These are phyloP conservation scores for Protula sp. DNA, from an alignment of 2,888 invertebrate species.

Conservation along the genomic window DNA sequence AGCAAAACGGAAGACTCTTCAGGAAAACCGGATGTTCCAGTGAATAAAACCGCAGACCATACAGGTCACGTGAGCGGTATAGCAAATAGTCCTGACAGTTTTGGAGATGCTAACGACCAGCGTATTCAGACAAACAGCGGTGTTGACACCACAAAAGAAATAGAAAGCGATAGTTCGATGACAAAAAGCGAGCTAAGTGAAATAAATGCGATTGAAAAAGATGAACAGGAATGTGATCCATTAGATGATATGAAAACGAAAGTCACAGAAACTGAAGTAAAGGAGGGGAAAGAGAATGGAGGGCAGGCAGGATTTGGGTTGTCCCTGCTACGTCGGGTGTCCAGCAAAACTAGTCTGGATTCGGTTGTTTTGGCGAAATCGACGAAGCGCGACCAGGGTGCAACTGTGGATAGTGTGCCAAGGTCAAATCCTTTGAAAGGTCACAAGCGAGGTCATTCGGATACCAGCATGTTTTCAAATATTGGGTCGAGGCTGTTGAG, in stretches of 20 bases:
- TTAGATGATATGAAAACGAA: too few relatives aligned
- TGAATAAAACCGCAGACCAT: too few relatives aligned
- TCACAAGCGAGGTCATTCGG: background rate
- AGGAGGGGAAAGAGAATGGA: background rate
- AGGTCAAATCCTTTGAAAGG: background rate
- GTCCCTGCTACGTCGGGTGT: background rate
- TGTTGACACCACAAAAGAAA: background rate
- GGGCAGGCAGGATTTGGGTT: background rate
- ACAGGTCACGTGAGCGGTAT: background rate
- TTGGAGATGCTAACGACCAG: background rate
- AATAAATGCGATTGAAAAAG: too few relatives aligned
- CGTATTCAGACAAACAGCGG: background rate
- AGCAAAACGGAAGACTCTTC: too few relatives aligned
- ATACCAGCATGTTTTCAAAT: background rate
- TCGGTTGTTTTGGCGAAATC: background rate
- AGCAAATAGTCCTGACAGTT: background rate
- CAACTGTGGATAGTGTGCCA: background rate
- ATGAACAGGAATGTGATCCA: too few relatives aligned
- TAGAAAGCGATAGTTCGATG: background rate
- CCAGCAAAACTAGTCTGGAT: background rate
- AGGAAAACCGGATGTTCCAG: too few relatives aligned
- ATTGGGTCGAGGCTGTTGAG: background rate
- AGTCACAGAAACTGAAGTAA: too few relatives aligned
- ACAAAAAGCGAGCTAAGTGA: too few relatives aligned
- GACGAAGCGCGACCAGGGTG: background rate